Evolutionary conservation across 1,140 invertebrate genomes (phyloP).

Genomic region (Drosophila suzukii): DNA sequence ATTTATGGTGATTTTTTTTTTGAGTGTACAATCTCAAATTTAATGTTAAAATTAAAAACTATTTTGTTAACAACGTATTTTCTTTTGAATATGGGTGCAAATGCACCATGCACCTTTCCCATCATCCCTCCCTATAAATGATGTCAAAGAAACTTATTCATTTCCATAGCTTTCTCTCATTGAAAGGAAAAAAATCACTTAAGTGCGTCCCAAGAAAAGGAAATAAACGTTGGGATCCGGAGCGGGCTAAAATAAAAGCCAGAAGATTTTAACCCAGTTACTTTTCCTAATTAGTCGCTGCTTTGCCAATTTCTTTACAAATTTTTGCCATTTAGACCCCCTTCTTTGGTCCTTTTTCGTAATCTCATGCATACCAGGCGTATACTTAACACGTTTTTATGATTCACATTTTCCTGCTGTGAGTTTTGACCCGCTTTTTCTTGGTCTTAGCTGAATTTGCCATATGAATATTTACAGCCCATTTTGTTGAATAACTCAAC

Average conservation of each 20-base stretch:
- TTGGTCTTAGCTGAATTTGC: background rate
- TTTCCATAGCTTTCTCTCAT: background rate
- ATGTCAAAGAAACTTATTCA: constrained; percentile 1
- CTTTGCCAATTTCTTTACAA: constrained; percentile 56
- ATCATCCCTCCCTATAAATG: background rate
- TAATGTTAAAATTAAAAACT: too few relatives aligned
- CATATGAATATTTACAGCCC: background rate
- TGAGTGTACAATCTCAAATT: too few relatives aligned
- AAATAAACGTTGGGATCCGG: constrained; percentile 13
- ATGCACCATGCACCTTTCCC: background rate
- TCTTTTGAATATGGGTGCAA: too few relatives aligned
- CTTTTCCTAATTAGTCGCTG: constrained; percentile 49
- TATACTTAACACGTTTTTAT: constrained; percentile 56
- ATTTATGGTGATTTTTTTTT: too few relatives aligned
- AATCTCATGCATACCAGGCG: constrained; percentile 33
- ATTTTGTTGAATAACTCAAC: constrained; percentile 13
- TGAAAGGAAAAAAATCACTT: background rate
- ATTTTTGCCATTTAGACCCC: constrained; percentile 38
- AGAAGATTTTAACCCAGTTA: constrained; percentile 46
- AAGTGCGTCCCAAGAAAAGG: background rate
- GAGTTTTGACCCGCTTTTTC: constrained; percentile 8
- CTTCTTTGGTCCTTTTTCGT: background rate
- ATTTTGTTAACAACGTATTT: too few relatives aligned
- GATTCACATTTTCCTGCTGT: constrained; percentile 40
- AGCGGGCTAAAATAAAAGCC: background rate